Percentiles rank a stretch among this genome's conserved stretches.
Conservation (phyloP, 2,113 vertebrate genomes). For the Gyps fulvus region DNA sequence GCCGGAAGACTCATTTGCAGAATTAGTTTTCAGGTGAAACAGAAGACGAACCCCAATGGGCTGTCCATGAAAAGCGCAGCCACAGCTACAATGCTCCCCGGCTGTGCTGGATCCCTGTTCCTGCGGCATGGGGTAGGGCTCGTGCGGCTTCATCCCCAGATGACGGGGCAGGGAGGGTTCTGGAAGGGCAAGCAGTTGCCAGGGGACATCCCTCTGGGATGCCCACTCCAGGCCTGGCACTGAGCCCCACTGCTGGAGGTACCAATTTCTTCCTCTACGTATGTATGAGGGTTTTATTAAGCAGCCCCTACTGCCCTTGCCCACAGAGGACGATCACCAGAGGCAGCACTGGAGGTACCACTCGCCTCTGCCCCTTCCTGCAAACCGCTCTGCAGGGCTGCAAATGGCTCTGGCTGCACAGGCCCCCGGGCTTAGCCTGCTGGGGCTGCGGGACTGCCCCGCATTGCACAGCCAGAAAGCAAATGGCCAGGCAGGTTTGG, state of each 20-base stretch:
- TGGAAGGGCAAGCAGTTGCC: neutral
- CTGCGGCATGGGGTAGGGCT: neutral
- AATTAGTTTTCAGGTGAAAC: neutral
- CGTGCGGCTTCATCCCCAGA: accelerated
- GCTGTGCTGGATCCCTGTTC: neutral
- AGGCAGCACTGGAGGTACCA: neutral
- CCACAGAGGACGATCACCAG: neutral
- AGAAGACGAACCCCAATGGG: neutral
- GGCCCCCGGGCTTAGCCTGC: neutral
- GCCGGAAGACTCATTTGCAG: neutral
- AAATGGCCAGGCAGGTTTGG: no score
- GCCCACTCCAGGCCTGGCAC: neutral
- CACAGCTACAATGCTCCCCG: neutral
- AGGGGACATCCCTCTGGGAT: neutral
- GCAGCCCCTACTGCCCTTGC: neutral
- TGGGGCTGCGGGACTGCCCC: neutral
- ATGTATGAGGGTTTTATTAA: neutral
- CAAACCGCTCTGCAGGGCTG: neutral
- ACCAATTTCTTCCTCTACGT: neutral
- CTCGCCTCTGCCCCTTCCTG: neutral
- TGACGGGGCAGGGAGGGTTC: accelerated
- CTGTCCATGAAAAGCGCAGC: neutral
- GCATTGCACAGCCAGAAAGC: accelerated
- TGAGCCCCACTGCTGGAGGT: neutral
- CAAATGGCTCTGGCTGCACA: neutral